Percentiles rank a stretch among this genome's conserved stretches.
Evolutionary conservation across 2,113 vertebrate genomes (phyloP).

Genomic region (Tragelaphus imberbis): DNA sequence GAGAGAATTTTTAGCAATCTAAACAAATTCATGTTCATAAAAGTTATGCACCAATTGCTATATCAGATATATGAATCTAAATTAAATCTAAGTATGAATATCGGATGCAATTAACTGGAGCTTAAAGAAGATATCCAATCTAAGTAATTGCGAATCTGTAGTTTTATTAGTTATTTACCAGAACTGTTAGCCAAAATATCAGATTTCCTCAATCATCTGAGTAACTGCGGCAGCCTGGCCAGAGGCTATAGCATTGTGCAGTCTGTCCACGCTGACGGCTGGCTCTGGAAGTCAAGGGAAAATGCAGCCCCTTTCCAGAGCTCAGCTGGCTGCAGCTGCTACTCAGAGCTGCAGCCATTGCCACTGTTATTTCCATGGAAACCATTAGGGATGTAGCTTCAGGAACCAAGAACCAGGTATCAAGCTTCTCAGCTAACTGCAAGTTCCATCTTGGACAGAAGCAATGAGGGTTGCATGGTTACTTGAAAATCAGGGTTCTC

Average conservation of each 20-base stretch:
- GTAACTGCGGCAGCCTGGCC: neutral
- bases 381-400: neutral
- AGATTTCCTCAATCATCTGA: neutral
- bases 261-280: neutral
- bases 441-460: neutral
- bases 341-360: neutral
- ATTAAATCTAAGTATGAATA: neutral
- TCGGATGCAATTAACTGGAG: neutral
- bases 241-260: neutral
- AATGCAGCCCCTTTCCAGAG: neutral
- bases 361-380: conserved; percentile 43
- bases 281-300: neutral
- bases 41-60: neutral
- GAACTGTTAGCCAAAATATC: conserved; percentile 5
- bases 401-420: neutral
- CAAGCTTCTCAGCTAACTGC: neutral
- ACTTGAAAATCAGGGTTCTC: neutral
- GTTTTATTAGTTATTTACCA: neutral
- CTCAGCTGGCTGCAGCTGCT: neutral
- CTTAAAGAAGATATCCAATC: neutral
- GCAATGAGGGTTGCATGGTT: neutral
- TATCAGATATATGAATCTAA: neutral
- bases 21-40: neutral
- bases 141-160: neutral
- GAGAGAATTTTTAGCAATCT: neutral